These are phyloP conservation scores for Electrona antarctica DNA, from an alignment of 2,113 vertebrate genomes.

Conservation along the genomic window DNA sequence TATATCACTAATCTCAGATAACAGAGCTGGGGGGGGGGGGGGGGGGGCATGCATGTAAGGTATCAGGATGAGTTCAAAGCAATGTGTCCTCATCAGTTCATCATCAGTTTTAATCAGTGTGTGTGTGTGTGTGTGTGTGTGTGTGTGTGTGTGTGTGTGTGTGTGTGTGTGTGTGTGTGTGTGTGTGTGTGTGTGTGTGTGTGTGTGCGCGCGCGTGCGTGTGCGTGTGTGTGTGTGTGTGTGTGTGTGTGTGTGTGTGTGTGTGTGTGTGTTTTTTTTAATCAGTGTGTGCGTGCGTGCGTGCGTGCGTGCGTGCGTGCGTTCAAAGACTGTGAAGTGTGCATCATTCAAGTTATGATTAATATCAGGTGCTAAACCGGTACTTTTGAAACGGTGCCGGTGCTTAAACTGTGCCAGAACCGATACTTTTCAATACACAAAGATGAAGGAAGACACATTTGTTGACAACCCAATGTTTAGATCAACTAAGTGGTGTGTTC, in stretches of 20 bases:
- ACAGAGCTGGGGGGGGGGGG: conserved; percentile 21
- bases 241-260: neutral
- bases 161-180: conserved; percentile 2
- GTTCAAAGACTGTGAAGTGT: neutral
- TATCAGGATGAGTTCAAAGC: conserved; percentile 39
- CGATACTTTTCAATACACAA: too few relatives aligned
- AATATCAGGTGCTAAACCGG: too few relatives aligned
- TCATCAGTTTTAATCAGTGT: conserved; percentile 34
- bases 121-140: conserved; percentile 4
- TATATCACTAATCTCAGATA: conserved; percentile 51
- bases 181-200: neutral
- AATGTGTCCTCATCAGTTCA: conserved; percentile 26
- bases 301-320: neutral
- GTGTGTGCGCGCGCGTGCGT: neutral
- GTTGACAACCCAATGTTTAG: too few relatives aligned
- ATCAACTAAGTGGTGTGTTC: too few relatives aligned
- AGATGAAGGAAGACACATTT: too few relatives aligned
- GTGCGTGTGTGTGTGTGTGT: neutral
- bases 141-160: neutral
- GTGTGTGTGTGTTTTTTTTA: conserved; percentile 10
- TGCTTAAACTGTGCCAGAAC: too few relatives aligned
- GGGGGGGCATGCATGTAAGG: conserved; percentile 11
- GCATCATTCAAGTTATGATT: too few relatives aligned
- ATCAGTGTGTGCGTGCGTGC: neutral
- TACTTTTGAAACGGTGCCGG: too few relatives aligned